phyloP scores from a whole-genome alignment of 2,113 vertebrate genomes.

The Zosterops lateralis region DNA sequence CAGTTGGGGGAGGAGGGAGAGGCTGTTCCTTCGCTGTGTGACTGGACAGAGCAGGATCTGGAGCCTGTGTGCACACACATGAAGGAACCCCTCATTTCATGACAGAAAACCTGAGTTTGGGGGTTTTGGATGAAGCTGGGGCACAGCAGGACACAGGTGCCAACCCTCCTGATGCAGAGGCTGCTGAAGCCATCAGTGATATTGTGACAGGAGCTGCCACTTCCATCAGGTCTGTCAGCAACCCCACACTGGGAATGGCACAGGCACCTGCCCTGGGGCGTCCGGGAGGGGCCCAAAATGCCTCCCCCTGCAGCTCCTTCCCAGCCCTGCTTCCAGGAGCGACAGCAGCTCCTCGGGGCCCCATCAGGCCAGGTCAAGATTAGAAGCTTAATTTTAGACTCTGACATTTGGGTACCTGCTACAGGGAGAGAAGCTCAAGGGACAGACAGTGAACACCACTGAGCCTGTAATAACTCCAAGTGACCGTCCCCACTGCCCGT shows the following conservation, averaged over 20 bases:
- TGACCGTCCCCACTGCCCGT: accelerated
- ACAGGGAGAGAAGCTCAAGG: background rate
- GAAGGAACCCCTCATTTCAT: background rate
- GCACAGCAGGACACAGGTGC: background rate
- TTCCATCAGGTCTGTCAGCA: accelerated
- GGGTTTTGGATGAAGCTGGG: background rate
- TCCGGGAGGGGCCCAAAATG: accelerated
- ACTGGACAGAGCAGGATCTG: background rate
- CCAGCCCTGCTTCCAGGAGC: background rate
- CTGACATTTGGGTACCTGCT: background rate
- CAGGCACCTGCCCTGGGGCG: background rate
- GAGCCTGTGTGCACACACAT: background rate
- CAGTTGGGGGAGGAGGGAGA: background rate
- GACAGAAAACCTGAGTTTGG: conserved; percentile 11
- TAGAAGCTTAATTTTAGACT: background rate
- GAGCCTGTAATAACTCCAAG: accelerated
- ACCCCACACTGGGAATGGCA: background rate
- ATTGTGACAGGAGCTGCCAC: background rate
- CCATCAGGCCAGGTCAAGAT: background rate
- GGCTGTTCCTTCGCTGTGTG: background rate
- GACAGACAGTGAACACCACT: background rate
- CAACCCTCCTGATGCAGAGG: background rate
- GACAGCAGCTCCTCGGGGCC: background rate
- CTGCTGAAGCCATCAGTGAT: background rate
- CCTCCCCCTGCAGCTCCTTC: accelerated